Evolutionary conservation across 2,113 vertebrate species (phyloP).

Genomic region (Paracanthobrama guichenoti): DNA sequence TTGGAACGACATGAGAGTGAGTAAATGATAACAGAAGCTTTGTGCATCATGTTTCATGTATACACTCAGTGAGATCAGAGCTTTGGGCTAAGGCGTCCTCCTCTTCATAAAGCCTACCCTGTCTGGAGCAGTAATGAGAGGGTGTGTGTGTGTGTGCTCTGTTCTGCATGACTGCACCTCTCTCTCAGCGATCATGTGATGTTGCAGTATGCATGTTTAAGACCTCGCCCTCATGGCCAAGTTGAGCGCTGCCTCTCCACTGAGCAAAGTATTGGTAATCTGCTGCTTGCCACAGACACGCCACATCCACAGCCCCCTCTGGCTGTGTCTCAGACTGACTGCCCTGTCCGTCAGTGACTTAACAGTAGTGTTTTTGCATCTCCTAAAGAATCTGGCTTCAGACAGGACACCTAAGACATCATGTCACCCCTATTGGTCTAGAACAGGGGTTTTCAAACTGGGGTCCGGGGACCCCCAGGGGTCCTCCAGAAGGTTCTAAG

Average conservation of each 20-base stretch:
- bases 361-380: background rate
- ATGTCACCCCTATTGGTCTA: background rate
- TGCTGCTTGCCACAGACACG: background rate
- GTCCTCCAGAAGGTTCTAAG: too few species aligned
- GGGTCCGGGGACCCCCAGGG: too few species aligned
- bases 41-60: slow-evolving; percentile 19
- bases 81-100: background rate
- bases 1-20: background rate
- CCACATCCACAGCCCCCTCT: background rate
- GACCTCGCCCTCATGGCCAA: slow-evolving; percentile 25
- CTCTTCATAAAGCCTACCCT: slow-evolving; percentile 3
- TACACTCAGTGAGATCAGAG: slow-evolving; percentile 4
- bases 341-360: background rate
- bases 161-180: slow-evolving; percentile 30
- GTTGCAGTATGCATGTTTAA: slow-evolving; percentile 2
- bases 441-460: too few species aligned
- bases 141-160: slow-evolving; percentile 34
- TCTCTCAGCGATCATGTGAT: slow-evolving; percentile 37
- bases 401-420: background rate
- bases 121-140: slow-evolving; percentile 20
- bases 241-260: background rate
- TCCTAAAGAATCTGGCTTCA: background rate
- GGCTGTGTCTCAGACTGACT: background rate
- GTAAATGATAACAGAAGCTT: background rate
- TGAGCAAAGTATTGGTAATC: background rate